Evolutionary conservation across 2,797 vertebrate genomes (phyloP), one percentile per base, ranked within the genome.

Genomic region (Chaenodraco wilsoni): DNA sequence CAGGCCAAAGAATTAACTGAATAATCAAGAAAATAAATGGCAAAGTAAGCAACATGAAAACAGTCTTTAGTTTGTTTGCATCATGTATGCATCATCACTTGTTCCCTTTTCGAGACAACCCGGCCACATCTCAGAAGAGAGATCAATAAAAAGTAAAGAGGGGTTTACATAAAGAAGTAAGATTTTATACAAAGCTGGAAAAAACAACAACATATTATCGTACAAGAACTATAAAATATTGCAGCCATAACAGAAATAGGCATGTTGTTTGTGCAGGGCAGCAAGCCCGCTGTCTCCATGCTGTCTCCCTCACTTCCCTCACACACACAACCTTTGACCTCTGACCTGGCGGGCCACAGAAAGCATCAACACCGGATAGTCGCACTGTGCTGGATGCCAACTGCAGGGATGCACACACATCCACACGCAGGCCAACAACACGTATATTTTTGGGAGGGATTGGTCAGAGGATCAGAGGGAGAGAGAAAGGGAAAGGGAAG

Each of bases 301-400:
- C 67, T 57, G 81, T 88, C 89, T 84, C 85, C 69, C 81, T 89
- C 76, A 84, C 76, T 89, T 91, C 89, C 91, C 84, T 88, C 82
- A 74, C 76, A 86, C 78, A 79, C 65, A 78, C 12, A 11, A 91
- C 86, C 84, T 80, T 64, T 83, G 41, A 82, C 84, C 88, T 77
- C 65, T 84, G 85, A 84, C 86, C 70, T 69, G 65, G 48, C 70
- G 65, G 66, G 64, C 81, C 79, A 85, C 78, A 74, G 74, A 84
- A 76, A 87, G 69, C 86, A 63, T 85, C 84, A 85, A 90, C 89
- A 89, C 86, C 77, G 76, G 89, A 93, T 85, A 87, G 85, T 79
- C 83, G 52, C 69, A 63, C 79, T 72, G 75, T 27, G 82, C 62
- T 72, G 77, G 67, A 27, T 77, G 80, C 84, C 90, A 89, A 76